A percentile compares a stretch with the other conserved stretches of the same genome.
These are phyloP conservation scores for Pipistrellus nathusii DNA, from an alignment of 2,797 vertebrate species.

Conservation along the genomic window DNA sequence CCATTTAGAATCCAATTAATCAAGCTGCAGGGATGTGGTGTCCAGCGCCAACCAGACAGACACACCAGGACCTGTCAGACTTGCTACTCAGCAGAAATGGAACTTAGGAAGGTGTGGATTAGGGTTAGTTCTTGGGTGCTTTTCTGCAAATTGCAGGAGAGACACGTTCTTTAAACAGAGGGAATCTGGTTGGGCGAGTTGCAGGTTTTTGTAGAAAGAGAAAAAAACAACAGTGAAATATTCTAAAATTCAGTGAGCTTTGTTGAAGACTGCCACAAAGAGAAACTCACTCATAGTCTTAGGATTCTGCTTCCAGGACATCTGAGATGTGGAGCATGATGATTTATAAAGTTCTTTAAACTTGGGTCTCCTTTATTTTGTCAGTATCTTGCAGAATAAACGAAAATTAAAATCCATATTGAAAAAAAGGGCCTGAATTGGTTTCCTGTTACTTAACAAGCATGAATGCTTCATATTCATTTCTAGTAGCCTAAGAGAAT, in stretches of 20 bases:
- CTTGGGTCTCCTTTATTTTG: neutral
- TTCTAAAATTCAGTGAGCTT: conserved; percentile 17
- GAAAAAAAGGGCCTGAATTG: neutral
- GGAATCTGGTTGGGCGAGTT: neutral
- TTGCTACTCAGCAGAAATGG: neutral
- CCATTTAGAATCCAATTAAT: conserved; percentile 57
- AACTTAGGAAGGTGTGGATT: neutral
- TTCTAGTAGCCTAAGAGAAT: conserved; percentile 20
- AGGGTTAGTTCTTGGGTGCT: neutral
- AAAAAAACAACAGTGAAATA: neutral
- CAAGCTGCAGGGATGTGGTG: conserved; percentile 1
- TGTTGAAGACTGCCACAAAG: neutral
- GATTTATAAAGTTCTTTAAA: conserved; percentile 37
- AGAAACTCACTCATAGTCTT: neutral
- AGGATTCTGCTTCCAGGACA: neutral
- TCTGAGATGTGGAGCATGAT: neutral
- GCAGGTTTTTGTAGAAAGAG: neutral
- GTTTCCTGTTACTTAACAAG: neutral
- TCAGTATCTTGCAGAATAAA: neutral
- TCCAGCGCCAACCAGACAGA: neutral
- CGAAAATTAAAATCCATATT: conserved; percentile 14
- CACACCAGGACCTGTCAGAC: neutral
- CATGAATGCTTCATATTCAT: neutral
- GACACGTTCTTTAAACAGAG: conserved; percentile 1
- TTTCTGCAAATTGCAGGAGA: neutral